Base-by-base conservation (phyloP, 2,888 invertebrate species). In the Melinaea menophilus region DNA sequence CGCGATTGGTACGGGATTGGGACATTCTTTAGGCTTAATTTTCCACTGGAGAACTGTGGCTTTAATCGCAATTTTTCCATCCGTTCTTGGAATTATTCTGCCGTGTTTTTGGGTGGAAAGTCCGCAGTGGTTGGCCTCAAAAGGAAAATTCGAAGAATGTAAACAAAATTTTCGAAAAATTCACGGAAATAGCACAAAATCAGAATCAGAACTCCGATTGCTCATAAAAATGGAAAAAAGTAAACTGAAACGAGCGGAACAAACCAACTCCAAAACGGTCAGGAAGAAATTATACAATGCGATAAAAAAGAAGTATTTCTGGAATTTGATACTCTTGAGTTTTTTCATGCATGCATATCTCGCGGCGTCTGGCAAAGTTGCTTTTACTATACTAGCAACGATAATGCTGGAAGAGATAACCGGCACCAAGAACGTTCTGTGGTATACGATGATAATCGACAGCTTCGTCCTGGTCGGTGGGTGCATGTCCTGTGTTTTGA, bases 121-220 rank as follows among this genome's bases (percentile, higher is more conserved):
- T 48, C 72, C 72, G 0, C 68, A 69, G 5, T 72, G 72, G 73
- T 13, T 73, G n/a, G 73, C 73, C 2, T 68, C 71, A 0, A 68
- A 67, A 31, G 71, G 72, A 7, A 63, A 56, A 22, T 73, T 69
- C 41, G 64, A 68, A 7, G 69, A 70, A 47, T 72, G 73, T 34
- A 56, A 59, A 0, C 33, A n/a, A 5, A 61, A 63, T 2, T 69
- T 69, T 22, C 63, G 65, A 13, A 58, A 61, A 51, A 12, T 72
- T 7, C 67, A 72, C 11, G 70, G 70, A 0, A 54, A 33, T 5
- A 62, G 55, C 7, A 13, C 55, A 0, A 54, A 41, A 12, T 34
- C 69, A 0, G 66, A 61, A 48, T 54, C 54, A 1, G 69, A 73
- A 41, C 56, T 74, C 11, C 67, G 71, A 11, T 59, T 74, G 37